A percentile compares a stretch with the other conserved stretches of the same genome.
These are phyloP conservation scores for Myotis yumanensis DNA, from an alignment of 2,113 vertebrate genomes.

Conservation along the genomic window DNA sequence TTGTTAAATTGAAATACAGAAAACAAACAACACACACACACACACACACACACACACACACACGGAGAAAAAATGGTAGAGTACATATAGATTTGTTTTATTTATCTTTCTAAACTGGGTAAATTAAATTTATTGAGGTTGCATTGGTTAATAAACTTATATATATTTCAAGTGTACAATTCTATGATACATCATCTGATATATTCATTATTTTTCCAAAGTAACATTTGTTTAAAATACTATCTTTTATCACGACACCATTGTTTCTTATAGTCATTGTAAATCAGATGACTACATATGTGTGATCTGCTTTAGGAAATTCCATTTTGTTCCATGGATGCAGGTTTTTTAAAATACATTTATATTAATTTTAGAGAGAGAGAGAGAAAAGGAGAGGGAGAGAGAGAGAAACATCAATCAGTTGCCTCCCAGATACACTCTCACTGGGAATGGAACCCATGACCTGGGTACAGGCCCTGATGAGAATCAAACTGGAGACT, in stretches of 20 bases:
- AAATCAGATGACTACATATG: background rate
- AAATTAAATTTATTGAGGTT: background rate
- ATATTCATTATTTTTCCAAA: background rate
- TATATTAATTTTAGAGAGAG: background rate
- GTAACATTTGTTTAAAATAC: background rate
- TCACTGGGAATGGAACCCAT: rapidly evolving
- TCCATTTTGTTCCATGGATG: background rate
- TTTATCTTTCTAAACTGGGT: background rate
- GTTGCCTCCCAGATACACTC: background rate
- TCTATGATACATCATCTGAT: background rate
- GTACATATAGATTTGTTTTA: background rate
- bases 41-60: background rate
- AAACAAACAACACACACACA: background rate
- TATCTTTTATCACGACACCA: background rate
- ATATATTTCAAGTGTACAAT: background rate
- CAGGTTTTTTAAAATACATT: background rate
- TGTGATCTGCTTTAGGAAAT: background rate
- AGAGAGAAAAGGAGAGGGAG: background rate
- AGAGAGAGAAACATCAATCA: background rate
- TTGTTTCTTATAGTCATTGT: background rate
- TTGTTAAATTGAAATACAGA: background rate
- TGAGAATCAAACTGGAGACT: background rate
- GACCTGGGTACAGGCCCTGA: background rate
- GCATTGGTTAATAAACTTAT: background rate
- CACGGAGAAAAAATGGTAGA: background rate